Evolutionary conservation across 2,888 invertebrate species (phyloP).

Genomic region (Luffia ferchaultella): DNA sequence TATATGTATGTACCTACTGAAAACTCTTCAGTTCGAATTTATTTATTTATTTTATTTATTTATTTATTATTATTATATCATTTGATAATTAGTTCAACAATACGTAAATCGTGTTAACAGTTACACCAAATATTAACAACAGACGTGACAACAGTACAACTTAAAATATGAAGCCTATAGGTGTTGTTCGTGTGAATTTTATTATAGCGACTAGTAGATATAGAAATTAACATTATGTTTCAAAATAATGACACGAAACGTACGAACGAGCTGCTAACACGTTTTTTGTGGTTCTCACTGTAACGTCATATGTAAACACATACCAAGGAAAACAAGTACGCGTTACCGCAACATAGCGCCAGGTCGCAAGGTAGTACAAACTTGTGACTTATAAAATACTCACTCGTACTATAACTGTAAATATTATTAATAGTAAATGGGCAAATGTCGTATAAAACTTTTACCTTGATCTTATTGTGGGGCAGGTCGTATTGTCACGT

Average conservation of each 20-base stretch:
- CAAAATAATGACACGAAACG: not conserved
- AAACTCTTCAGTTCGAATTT: no score
- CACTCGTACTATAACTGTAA: not conserved
- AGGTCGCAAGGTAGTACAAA: not conserved
- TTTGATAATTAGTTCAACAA: not conserved
- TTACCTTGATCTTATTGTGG: no score
- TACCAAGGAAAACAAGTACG: not conserved
- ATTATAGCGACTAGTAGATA: no score
- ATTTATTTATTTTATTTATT: no score
- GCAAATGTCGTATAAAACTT: no score
- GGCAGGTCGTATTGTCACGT: not conserved
- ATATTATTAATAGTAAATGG: no score
- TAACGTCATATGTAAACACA: not conserved
- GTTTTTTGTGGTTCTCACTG: not conserved
- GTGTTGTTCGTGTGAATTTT: not conserved
- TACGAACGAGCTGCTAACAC: not conserved
- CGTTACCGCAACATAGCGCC: not conserved
- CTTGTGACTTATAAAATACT: not conserved
- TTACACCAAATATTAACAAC: not conserved
- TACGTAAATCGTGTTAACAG: not conserved
- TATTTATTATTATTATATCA: not conserved
- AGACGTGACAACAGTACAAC: not conserved
- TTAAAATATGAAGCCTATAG: no score
- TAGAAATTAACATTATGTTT: not conserved
- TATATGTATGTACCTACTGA: no score